These are phyloP conservation scores for Alces alces DNA, from an alignment of 2,113 vertebrate genomes.

Conservation along the genomic window DNA sequence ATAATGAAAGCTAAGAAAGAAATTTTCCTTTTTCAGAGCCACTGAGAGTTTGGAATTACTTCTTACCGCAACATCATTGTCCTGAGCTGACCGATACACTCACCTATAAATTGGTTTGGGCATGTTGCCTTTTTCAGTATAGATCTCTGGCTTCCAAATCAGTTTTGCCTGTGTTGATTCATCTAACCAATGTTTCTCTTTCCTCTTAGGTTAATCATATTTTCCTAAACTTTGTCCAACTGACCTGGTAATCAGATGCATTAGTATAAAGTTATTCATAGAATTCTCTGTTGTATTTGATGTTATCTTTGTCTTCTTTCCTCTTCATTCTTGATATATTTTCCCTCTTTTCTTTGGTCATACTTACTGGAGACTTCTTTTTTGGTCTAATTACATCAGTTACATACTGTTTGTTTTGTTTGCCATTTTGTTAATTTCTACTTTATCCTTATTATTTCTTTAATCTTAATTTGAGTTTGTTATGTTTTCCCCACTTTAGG, in stretches of 20 bases:
- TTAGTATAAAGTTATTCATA: background rate
- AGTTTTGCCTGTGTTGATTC: background rate
- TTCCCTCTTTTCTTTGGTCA: background rate
- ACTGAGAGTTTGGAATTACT: background rate
- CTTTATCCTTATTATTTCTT: background rate
- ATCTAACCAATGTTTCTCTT: background rate
- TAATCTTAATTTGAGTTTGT: background rate
- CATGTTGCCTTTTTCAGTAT: background rate
- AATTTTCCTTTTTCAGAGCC: background rate
- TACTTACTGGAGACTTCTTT: background rate
- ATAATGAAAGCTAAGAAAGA: background rate
- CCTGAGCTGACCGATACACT: background rate
- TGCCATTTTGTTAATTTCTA: background rate
- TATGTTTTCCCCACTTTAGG: background rate
- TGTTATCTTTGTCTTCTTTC: background rate
- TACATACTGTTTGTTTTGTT: background rate
- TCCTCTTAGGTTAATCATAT: background rate
- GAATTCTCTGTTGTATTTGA: background rate
- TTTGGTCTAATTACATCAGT: background rate
- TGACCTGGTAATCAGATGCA: background rate
- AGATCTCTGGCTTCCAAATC: background rate
- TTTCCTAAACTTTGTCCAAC: background rate
- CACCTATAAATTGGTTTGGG: too few relatives aligned
- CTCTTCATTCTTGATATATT: background rate
- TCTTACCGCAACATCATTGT: background rate